phyloP scores from a whole-genome alignment of 1,140 invertebrate species.

The Phocides pigmalion region DNA sequence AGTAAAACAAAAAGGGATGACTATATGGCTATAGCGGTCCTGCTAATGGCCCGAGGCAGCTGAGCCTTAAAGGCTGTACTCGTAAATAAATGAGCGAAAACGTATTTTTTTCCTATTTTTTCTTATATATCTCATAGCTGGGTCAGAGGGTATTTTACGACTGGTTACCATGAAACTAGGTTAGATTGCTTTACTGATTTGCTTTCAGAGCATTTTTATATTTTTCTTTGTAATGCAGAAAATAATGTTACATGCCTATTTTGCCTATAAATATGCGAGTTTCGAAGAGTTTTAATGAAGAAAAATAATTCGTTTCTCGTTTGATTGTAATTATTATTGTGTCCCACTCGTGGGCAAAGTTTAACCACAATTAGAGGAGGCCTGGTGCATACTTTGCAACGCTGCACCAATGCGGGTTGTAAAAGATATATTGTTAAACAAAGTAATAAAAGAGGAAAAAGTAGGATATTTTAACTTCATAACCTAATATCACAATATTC shows the following conservation, averaged over 20 bases:
- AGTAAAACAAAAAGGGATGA: slow-evolving; percentile 43
- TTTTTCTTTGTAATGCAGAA: slow-evolving; percentile 6
- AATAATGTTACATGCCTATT: neutral
- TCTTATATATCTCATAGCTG: slow-evolving; percentile 33
- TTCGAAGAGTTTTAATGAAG: too few species aligned
- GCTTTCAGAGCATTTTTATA: slow-evolving; percentile 16
- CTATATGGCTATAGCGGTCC: slow-evolving; percentile 56
- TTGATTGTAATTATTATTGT: too few species aligned
- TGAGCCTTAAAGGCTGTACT: slow-evolving; percentile 63
- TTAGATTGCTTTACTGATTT: slow-evolving; percentile 46
- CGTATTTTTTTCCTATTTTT: slow-evolving; percentile 60
- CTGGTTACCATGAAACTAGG: slow-evolving; percentile 49
- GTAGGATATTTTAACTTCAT: too few species aligned
- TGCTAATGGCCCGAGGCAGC: slow-evolving; percentile 63
- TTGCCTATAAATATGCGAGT: too few species aligned
- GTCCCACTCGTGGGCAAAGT: too few species aligned
- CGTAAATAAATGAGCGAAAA: slow-evolving; percentile 74
- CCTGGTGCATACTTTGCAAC: too few species aligned
- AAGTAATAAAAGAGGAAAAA: too few species aligned
- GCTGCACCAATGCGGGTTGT: too few species aligned
- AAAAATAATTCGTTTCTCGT: too few species aligned
- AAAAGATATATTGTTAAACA: too few species aligned
- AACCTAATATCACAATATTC: too few species aligned
- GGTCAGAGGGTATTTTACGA: slow-evolving; percentile 51
- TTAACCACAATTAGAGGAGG: too few species aligned